Conservation (phyloP, 2,797 vertebrate species). For the Astyanax mexicanus region DNA sequence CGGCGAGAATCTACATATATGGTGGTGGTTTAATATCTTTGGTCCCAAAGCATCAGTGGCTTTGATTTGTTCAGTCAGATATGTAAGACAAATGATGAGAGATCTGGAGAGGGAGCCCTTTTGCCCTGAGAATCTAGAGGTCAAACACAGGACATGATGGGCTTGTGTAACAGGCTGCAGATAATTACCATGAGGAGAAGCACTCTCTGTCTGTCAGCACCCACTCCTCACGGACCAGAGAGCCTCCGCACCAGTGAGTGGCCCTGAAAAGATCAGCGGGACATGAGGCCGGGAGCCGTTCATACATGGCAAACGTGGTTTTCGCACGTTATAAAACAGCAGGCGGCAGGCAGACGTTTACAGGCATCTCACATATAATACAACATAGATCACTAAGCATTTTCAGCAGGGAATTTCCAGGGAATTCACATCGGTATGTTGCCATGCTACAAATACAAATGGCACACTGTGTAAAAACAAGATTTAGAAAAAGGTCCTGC, state of each 20-base stretch:
- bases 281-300: slow-evolving; percentile 23
- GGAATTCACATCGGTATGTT: background rate
- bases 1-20: slow-evolving; percentile 13
- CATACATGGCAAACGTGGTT: slow-evolving; percentile 32
- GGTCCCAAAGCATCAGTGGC: slow-evolving; percentile 38
- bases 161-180: slow-evolving; percentile 41
- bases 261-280: slow-evolving; percentile 75
- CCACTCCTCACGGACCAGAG: slow-evolving; percentile 94
- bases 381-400: slow-evolving; percentile 25
- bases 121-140: slow-evolving; percentile 47
- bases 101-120: slow-evolving; percentile 20
- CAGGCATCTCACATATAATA: slow-evolving; percentile 15
- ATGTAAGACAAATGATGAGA: slow-evolving; percentile 47
- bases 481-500: slow-evolving; percentile 22
- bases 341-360: slow-evolving; percentile 24
- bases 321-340: slow-evolving; percentile 51
- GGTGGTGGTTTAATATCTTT: slow-evolving; percentile 13
- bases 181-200: slow-evolving; percentile 88
- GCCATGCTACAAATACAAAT: slow-evolving; percentile 20
- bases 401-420: slow-evolving; percentile 20
- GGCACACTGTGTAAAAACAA: slow-evolving; percentile 32
- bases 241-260: slow-evolving; percentile 93
- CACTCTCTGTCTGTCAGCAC: slow-evolving; percentile 95
- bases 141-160: slow-evolving; percentile 34
- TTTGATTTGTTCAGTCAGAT: slow-evolving; percentile 56